Evolutionary conservation across 2,888 invertebrate species (phyloP).

Genomic region (Trichogramma dendrolimi): DNA sequence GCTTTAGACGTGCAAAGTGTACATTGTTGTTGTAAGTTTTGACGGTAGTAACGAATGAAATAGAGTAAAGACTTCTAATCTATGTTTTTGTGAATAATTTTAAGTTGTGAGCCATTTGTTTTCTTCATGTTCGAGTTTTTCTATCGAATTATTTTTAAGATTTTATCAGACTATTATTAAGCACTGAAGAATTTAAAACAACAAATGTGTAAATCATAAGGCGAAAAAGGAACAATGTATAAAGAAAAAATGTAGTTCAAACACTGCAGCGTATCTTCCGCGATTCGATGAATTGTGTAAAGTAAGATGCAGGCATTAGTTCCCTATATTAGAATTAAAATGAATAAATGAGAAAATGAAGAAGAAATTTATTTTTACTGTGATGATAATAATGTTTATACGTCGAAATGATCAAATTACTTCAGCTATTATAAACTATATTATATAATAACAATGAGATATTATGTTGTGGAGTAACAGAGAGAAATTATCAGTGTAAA

Average conservation of each 20-base stretch:
- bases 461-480: constrained; percentile 15
- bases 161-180: constrained; percentile 9
- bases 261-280: constrained; percentile 18
- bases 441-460: constrained; percentile 42
- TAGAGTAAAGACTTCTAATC: too few relatives aligned
- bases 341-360: constrained; percentile 28
- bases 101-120: too few relatives aligned
- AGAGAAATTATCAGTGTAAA: background rate
- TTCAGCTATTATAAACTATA: constrained; percentile 34
- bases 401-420: constrained; percentile 44
- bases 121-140: too few relatives aligned
- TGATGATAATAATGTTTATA: constrained; percentile 54
- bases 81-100: too few relatives aligned
- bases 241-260: constrained; percentile 19
- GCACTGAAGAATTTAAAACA: constrained; percentile 20
- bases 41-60: too few relatives aligned
- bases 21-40: too few relatives aligned
- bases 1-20: too few relatives aligned
- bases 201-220: constrained; percentile 6
- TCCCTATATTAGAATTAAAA: constrained; percentile 21
- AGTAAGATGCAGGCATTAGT: constrained; percentile 29
- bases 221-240: constrained; percentile 8
- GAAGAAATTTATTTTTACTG: constrained; percentile 51
- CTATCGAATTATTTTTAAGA: background rate
- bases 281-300: constrained; percentile 19